Percentiles rank a stretch among this genome's conserved stretches.
Conservation (phyloP, 2,113 vertebrate species). For the Deroptyus accipitrinus region DNA sequence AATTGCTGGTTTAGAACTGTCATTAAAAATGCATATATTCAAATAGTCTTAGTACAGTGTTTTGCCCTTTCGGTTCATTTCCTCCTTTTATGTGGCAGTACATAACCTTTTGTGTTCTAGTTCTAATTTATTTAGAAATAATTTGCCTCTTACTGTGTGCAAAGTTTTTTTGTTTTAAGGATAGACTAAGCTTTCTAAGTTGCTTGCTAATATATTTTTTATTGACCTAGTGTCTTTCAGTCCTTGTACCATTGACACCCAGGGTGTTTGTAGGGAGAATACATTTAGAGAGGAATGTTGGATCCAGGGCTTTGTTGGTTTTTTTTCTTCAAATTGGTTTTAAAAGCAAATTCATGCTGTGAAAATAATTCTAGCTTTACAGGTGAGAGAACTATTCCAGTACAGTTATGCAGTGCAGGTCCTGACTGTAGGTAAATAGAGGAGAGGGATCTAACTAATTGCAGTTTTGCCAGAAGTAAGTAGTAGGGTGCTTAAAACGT, state of each 20-base stretch:
- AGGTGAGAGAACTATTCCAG: background rate
- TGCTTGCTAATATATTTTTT: background rate
- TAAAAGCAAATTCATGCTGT: background rate
- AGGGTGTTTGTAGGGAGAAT: background rate
- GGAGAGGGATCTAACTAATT: background rate
- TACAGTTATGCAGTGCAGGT: background rate
- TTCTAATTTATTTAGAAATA: constrained; percentile 61
- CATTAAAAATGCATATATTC: constrained; percentile 64
- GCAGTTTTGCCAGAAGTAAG: background rate
- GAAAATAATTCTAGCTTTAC: background rate
- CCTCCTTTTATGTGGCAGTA: constrained; percentile 52
- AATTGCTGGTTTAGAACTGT: constrained; percentile 65
- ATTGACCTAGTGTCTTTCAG: background rate
- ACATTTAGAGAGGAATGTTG: background rate
- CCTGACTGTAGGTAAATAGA: background rate
- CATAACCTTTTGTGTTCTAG: constrained; percentile 32
- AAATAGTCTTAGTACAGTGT: constrained; percentile 18
- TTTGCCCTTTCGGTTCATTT: constrained; percentile 47
- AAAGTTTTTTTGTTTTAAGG: background rate
- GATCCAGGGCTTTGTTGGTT: background rate
- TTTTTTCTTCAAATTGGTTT: background rate
- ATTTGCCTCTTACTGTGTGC: constrained; percentile 5
- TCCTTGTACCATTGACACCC: background rate
- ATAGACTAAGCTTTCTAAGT: background rate
- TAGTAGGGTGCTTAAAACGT: background rate